A percentile compares a stretch with the other conserved stretches of the same genome.
Evolutionary conservation across 2,888 invertebrate genomes (phyloP).

Genomic region (Pandemis heparana): DNA sequence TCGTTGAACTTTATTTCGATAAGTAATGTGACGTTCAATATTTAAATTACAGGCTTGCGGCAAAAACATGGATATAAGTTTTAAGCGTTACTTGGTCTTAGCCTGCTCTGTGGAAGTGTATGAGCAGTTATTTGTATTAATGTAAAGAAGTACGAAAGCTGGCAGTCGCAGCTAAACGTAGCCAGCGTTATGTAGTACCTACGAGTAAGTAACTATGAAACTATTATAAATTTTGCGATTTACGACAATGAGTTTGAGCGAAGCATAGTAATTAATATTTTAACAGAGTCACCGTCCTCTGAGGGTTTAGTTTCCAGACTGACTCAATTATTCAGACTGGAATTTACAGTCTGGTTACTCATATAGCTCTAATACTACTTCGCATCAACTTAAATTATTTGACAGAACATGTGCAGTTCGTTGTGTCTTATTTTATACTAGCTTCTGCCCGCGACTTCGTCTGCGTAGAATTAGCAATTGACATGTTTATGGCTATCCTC

Average conservation of each 20-base stretch:
- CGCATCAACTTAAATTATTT: background rate
- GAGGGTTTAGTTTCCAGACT: slow-evolving; percentile 9
- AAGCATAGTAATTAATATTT: slow-evolving; percentile 23
- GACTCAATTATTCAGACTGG: slow-evolving; percentile 7
- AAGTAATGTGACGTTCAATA: background rate
- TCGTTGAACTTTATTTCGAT: background rate
- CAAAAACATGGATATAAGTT: too few relatives aligned
- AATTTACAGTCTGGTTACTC: background rate
- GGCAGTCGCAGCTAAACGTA: too few relatives aligned
- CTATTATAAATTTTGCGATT: background rate
- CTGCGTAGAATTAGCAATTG: too few relatives aligned
- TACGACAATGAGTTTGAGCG: background rate
- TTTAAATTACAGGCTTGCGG: background rate
- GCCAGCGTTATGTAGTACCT: too few relatives aligned
- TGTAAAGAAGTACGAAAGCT: too few relatives aligned
- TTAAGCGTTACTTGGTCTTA: too few relatives aligned
- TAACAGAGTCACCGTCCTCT: background rate
- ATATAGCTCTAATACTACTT: background rate
- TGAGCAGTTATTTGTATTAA: too few relatives aligned
- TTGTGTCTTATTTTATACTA: too few relatives aligned
- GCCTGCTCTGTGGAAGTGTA: too few relatives aligned
- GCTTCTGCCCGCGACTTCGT: too few relatives aligned
- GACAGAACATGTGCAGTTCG: background rate
- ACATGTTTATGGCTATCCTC: too few relatives aligned
- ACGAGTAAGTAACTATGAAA: background rate